Conservation (phyloP, 92 coral and sea anemone genomes). For the Porites divaricata region DNA sequence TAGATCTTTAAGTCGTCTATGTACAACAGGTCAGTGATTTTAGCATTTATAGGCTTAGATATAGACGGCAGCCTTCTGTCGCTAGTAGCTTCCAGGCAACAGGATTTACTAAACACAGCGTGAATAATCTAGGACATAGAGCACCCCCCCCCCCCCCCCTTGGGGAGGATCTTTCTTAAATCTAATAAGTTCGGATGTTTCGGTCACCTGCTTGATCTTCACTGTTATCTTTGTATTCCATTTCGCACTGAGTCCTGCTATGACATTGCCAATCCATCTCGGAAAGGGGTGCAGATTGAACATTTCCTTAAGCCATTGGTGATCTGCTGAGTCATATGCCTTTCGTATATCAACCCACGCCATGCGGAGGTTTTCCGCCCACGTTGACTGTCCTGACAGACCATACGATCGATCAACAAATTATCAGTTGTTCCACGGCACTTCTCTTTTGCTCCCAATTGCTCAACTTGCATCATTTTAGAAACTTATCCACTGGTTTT, state of each 20-base stretch:
- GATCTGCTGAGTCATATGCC: conserved; percentile 25
- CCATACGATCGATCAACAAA: conserved; percentile 7
- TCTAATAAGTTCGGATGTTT: conserved; percentile 11
- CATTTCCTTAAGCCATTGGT: conserved; percentile 38
- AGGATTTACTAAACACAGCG: conserved; percentile 18
- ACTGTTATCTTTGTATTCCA: conserved; percentile 35
- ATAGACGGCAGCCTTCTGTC: not conserved
- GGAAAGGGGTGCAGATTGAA: conserved; percentile 38
- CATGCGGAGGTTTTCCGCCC: conserved; percentile 17
- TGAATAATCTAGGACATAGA: conserved; percentile 23
- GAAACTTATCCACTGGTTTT: not conserved
- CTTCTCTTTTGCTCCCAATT: conserved; percentile 58
- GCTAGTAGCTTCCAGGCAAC: not conserved
- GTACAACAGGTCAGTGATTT: no score
- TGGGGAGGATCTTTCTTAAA: conserved; percentile 35
- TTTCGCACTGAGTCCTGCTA: conserved; percentile 17
- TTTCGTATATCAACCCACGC: conserved; percentile 40
- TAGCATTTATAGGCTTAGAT: not conserved
- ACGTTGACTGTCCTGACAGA: no score
- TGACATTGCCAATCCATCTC: conserved; percentile 23
- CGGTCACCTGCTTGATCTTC: conserved; percentile 19
- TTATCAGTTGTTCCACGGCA: conserved; percentile 18
- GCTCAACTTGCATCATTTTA: conserved; percentile 53
- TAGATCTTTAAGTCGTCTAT: no score
- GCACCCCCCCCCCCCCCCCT: no score